Evolutionary conservation across 2,113 vertebrate species (phyloP), one percentile per base, ranked within the genome.

Genomic region (Pachyramphus minor): DNA sequence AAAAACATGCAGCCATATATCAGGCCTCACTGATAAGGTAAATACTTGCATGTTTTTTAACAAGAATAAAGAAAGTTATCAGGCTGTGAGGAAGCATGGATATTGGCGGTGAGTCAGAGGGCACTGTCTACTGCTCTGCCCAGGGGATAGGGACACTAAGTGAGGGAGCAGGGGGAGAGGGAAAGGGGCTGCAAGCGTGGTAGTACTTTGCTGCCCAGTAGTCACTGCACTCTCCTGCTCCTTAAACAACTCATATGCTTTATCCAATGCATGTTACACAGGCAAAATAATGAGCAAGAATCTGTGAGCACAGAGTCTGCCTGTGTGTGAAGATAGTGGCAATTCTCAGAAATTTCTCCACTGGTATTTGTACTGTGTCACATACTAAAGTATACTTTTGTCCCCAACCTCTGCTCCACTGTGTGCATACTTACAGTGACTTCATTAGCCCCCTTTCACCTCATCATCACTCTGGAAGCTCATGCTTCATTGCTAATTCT

Each of bases 151-250:
- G n/a, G 53, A 22, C 8, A 3, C 6, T 41, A 13, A 39, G 5
- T 16, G 25, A 41, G 42, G 60, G 60, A 60, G 13, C 39, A 53
- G 16, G 45, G 13, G 30, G 24, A 62, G 62, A 31, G 45, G n/a
- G 16, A 68, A 68, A 23, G 21, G 39, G 24, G 8, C 11, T n/a
- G 39, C 39, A 47, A 39, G 53, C 17, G 5, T 6, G 14, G 24
- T 13, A 41, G 2, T 10, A 12, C 37, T 80, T 44, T 62, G 30
- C 45, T 81, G 14, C 22, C 53, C 14, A 5, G 15, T 0, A 1
- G 25, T 35, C 28, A 39, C 0, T 0, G 23, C 35, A 27, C n/a
- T 56, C 41, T 50, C 2, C 39, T 25, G 22, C 58, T 69, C 37
- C 63, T 66, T 22, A 35, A 77, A 60, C 19, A 52, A 5, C 13